phyloP scores from a whole-genome alignment of 2,888 invertebrate genomes.

The Euphydryas editha region DNA sequence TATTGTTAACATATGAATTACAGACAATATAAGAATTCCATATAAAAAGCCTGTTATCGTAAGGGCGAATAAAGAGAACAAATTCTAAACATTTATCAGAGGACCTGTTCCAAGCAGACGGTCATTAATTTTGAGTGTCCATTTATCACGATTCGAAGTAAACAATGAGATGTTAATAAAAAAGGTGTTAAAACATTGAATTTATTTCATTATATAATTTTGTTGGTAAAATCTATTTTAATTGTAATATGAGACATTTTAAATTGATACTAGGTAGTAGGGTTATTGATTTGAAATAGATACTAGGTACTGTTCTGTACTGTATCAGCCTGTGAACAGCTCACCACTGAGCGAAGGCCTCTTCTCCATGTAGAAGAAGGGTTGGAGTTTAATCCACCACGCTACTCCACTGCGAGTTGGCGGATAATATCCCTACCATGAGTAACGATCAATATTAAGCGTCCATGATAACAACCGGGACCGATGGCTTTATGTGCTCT shows the following conservation, averaged over 20 bases:
- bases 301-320: no score
- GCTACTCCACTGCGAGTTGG: no score
- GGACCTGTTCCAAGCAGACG: constrained; percentile 42
- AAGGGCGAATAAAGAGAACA: constrained; percentile 43
- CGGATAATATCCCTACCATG: no score
- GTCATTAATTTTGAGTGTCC: constrained; percentile 46
- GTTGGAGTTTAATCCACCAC: no score
- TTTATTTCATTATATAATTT: not conserved
- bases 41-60: constrained; percentile 26
- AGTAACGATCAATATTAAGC: no score
- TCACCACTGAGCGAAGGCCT: no score
- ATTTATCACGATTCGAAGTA: constrained; percentile 45
- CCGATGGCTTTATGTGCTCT: no score
- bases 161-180: constrained; percentile 43
- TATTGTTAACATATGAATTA: not conserved
- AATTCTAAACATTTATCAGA: constrained; percentile 50
- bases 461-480: no score
- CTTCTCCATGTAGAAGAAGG: no score
- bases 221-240: not conserved
- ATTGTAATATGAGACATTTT: not conserved
- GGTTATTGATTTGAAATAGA: no score
- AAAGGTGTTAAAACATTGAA: constrained; percentile 37
- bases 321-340: no score
- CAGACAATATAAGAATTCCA: constrained; percentile 14
- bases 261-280: no score